phyloP scores from a whole-genome alignment of 2,888 invertebrate species.

The Tipula lateralis region DNA sequence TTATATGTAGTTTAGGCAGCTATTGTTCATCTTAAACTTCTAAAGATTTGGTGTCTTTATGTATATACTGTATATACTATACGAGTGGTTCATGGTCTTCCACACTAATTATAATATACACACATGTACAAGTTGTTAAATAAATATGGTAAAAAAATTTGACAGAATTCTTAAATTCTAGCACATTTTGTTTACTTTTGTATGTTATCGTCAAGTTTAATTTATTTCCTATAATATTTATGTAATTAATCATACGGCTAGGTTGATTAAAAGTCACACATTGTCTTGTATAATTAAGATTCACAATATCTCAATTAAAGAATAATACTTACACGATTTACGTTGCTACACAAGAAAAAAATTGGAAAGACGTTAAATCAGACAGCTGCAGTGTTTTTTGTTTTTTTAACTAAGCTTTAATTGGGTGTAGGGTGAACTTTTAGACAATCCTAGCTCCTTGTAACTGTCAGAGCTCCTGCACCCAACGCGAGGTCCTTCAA shows the following conservation, averaged over 20 bases:
- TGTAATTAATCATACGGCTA: neutral
- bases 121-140: neutral
- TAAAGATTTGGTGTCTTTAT: neutral
- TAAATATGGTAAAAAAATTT: neutral
- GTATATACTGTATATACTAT: neutral
- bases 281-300: neutral
- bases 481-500: no score
- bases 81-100: neutral
- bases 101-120: neutral
- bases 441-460: no score
- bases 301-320: neutral
- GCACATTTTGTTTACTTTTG: neutral
- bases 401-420: no score
- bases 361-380: no score
- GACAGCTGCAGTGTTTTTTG: no score
- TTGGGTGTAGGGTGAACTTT: no score
- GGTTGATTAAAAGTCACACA: neutral
- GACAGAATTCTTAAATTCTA: neutral
- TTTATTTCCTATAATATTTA: neutral
- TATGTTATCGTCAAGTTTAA: neutral
- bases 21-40: neutral
- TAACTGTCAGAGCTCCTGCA: no score
- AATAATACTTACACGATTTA: no score
- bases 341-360: no score
- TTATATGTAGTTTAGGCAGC: no score